Evolutionary conservation across 2,797 vertebrate genomes (phyloP).

Genomic region (Podarcis lilfordi): DNA sequence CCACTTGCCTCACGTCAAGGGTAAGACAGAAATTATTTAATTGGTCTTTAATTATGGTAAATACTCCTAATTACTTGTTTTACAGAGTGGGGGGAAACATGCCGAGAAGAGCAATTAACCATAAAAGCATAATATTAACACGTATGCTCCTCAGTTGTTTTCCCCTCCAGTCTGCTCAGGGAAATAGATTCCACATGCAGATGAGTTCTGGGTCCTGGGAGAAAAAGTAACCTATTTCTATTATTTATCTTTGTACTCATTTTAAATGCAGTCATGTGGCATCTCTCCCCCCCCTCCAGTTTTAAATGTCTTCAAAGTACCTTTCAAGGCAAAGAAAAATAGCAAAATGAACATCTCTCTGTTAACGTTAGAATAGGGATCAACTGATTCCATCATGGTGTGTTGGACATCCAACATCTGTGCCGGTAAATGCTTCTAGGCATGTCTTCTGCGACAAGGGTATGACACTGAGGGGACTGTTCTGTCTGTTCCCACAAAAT

Average conservation of each 20-base stretch:
- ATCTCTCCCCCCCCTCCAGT: too few relatives aligned
- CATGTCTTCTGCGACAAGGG: not conserved
- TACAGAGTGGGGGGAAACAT: constrained; percentile 10
- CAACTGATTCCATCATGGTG: not conserved
- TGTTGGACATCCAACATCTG: too few relatives aligned
- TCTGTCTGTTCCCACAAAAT: not conserved
- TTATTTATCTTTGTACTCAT: not conserved
- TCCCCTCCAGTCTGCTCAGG: not conserved
- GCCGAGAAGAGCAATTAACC: constrained; percentile 26
- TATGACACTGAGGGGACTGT: not conserved
- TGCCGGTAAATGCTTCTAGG: not conserved
- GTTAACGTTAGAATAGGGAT: not conserved
- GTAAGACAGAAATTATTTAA: constrained; percentile 30
- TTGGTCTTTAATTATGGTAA: constrained; percentile 42
- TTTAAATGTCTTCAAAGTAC: not conserved
- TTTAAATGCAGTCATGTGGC: not conserved
- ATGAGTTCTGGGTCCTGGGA: not conserved
- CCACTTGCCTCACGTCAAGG: constrained; percentile 21
- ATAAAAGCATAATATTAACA: constrained; percentile 22
- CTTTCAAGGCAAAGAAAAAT: not conserved
- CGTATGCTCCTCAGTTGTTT: not conserved
- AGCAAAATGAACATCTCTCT: not conserved
- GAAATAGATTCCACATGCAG: not conserved
- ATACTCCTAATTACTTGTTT: constrained; percentile 39
- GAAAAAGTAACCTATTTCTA: not conserved